Conservation (phyloP, 2,113 vertebrate genomes). For the Cephalopterus ornatus region DNA sequence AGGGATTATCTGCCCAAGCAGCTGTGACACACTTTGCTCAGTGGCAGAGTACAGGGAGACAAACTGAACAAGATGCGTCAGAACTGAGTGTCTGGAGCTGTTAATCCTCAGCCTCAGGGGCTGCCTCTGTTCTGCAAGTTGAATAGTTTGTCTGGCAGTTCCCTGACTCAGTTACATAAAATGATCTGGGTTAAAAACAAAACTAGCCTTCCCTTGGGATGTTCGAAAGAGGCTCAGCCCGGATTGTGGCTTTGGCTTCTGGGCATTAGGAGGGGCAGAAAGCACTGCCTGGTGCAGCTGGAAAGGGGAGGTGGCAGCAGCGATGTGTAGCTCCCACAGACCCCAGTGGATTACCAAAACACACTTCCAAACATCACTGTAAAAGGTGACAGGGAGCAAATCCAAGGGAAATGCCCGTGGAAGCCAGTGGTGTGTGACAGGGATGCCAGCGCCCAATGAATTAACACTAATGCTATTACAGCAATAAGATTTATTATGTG, state of each 20-base stretch:
- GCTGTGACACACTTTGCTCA: not conserved
- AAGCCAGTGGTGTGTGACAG: not conserved
- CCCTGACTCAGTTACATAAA: not conserved
- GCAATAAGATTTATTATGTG: conserved; percentile 24
- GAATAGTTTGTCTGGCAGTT: not conserved
- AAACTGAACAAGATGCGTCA: not conserved
- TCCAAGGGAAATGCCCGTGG: not conserved
- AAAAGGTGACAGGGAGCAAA: not conserved
- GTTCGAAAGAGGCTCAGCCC: not conserved
- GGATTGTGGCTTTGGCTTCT: not conserved
- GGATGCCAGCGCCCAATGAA: not conserved
- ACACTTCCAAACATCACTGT: not conserved
- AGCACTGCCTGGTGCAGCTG: not conserved
- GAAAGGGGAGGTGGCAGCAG: not conserved
- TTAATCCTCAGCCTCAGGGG: not conserved
- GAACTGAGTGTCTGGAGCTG: not conserved
- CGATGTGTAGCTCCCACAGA: not conserved
- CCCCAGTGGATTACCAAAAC: not conserved
- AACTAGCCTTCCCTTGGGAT: not conserved
- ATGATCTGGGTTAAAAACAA: not conserved
- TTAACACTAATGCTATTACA: conserved; percentile 37
- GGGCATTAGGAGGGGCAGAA: not conserved
- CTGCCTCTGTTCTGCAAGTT: not conserved
- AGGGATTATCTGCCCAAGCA: not conserved
- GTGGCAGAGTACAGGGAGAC: not conserved